These are phyloP conservation scores for Dendrolimus houi DNA, from an alignment of 2,888 invertebrate genomes.

Conservation along the genomic window DNA sequence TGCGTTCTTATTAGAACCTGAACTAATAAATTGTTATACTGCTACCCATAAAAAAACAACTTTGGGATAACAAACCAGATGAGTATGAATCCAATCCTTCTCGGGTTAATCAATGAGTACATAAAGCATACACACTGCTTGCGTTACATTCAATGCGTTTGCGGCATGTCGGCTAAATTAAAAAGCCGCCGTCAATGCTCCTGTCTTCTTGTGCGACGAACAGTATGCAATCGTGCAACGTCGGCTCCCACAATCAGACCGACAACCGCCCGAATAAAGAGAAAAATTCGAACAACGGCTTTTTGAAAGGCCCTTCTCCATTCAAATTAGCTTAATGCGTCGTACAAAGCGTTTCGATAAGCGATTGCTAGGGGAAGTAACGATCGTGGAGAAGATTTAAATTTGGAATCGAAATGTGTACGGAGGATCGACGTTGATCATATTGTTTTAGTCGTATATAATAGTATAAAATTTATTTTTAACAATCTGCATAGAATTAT, in stretches of 20 bases:
- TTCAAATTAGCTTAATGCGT: constrained; percentile 75
- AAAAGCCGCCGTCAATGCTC: constrained; percentile 54
- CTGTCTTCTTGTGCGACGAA: constrained; percentile 54
- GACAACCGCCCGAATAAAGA: constrained; percentile 53
- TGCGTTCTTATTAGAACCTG: too few species aligned
- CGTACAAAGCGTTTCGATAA: constrained; percentile 69
- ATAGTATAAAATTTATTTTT: too few species aligned
- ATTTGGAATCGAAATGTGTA: background rate
- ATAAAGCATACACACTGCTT: background rate
- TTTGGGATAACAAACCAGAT: background rate
- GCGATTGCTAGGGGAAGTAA: constrained; percentile 42
- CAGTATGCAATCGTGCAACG: constrained; percentile 59
- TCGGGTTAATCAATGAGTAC: background rate
- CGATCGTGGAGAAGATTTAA: background rate
- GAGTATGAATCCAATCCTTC: background rate
- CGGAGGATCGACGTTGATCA: too few species aligned
- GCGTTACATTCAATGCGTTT: background rate
- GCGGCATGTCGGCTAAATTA: constrained; percentile 42
- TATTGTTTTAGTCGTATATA: too few species aligned
- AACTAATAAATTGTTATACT: too few species aligned
- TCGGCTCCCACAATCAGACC: constrained; percentile 59
- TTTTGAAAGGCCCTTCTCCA: constrained; percentile 64
- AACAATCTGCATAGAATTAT: too few species aligned
- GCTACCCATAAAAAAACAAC: too few species aligned
- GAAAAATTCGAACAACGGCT: constrained; percentile 69